phyloP scores from a whole-genome alignment of 1,140 invertebrate genomes.

The Hyles euphorbiae region DNA sequence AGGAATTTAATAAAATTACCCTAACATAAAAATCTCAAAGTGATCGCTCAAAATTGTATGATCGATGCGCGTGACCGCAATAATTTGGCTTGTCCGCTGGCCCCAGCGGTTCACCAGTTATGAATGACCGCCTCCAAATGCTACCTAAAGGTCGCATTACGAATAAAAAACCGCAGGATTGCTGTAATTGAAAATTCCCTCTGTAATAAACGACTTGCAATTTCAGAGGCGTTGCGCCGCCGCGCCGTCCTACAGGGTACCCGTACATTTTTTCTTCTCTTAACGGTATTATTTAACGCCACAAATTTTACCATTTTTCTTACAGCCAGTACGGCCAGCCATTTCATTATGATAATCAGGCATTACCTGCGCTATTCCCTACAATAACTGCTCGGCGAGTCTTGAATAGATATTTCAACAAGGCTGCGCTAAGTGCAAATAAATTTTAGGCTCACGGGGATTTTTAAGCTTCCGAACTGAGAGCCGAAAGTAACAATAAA shows the following conservation, averaged over 20 bases:
- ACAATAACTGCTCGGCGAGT: constrained; percentile 21
- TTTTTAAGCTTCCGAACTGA: too few relatives aligned
- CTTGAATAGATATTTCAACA: constrained; percentile 24
- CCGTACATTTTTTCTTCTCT: constrained; percentile 64
- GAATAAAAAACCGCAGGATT: constrained; percentile 72
- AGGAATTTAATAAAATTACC: too few relatives aligned
- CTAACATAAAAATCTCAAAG: too few relatives aligned
- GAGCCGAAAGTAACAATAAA: not conserved
- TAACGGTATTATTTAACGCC: constrained; percentile 73
- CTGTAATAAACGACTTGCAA: constrained; percentile 71
- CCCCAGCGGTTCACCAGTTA: constrained; percentile 41
- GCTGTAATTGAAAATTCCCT: constrained; percentile 73
- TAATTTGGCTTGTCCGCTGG: not conserved
- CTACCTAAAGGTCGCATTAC: constrained; percentile 69
- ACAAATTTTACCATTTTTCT: constrained; percentile 72
- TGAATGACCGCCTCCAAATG: constrained; percentile 56
- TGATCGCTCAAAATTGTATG: not conserved
- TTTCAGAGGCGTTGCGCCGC: constrained; percentile 49
- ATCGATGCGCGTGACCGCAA: constrained; percentile 1
- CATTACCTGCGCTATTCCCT: constrained; percentile 41
- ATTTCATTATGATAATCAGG: constrained; percentile 72
- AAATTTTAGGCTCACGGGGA: constrained; percentile 9
- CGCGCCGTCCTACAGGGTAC: constrained; percentile 45
- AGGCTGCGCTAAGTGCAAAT: constrained; percentile 9
- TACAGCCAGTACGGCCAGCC: constrained; percentile 51